A percentile compares a stretch with the other conserved stretches of the same genome.
Conservation (phyloP, 2,113 vertebrate species). For the Electrona antarctica region DNA sequence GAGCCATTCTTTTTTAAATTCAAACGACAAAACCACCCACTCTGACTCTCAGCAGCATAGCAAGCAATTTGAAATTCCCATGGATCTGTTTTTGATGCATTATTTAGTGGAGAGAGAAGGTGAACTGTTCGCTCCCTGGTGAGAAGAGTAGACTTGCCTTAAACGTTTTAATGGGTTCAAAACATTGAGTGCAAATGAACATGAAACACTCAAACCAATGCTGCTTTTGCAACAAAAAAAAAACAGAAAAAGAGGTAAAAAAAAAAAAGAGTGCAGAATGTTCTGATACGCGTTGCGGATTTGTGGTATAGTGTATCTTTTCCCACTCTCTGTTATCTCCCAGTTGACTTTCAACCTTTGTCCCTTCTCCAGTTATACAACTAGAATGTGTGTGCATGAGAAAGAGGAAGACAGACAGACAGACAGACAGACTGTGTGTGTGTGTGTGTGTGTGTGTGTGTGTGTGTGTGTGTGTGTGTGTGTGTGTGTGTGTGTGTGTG, state of each 20-base stretch:
- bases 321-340: background rate
- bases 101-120: constrained; percentile 54
- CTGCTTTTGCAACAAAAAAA: background rate
- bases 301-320: background rate
- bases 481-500: no score
- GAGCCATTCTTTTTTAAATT: constrained; percentile 76
- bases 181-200: constrained; percentile 31
- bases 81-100: constrained; percentile 61
- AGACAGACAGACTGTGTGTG: no score
- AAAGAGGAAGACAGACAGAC: background rate
- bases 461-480: no score
- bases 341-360: no score
- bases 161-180: constrained; percentile 48
- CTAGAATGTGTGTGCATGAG: background rate
- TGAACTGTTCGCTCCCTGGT: constrained; percentile 39
- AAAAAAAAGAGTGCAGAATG: background rate
- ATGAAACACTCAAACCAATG: constrained; percentile 20
- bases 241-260: no score
- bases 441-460: no score
- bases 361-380: background rate
- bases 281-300: no score
- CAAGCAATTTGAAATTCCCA: constrained; percentile 35
- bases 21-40: constrained; percentile 11
- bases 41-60: constrained; percentile 18
- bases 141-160: constrained; percentile 35